These are phyloP conservation scores for Pararge aegeria DNA, from an alignment of 1,140 invertebrate genomes.

Conservation along the genomic window DNA sequence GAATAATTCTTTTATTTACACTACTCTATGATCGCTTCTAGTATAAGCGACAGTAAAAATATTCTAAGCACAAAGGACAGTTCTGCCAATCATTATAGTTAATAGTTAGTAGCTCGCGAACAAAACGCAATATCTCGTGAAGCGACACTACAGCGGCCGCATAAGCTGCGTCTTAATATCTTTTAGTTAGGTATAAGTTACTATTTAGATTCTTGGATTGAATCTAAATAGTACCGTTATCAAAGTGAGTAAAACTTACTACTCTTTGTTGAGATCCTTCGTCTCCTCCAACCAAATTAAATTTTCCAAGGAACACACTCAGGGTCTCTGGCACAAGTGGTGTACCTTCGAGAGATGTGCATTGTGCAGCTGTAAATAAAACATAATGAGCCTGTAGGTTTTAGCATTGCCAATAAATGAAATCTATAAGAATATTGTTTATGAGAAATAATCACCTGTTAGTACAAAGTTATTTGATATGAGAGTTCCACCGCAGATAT, in stretches of 20 bases:
- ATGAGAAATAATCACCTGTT: no score
- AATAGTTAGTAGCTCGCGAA: neutral
- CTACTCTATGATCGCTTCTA: no score
- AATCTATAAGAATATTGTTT: neutral
- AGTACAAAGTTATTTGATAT: constrained; percentile 16
- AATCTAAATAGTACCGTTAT: neutral
- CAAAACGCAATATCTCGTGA: neutral
- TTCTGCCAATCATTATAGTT: neutral
- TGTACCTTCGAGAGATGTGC: constrained; percentile 9
- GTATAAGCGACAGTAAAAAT: no score
- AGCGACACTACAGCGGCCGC: neutral
- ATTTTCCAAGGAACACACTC: constrained; percentile 18
- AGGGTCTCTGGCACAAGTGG: constrained; percentile 13
- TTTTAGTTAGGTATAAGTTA: no score
- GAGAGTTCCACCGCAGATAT: constrained; percentile 15
- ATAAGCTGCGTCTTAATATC: neutral
- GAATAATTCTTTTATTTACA: no score
- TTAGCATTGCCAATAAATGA: no score
- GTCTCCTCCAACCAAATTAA: constrained; percentile 5
- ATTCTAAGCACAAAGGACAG: neutral
- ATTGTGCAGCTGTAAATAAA: constrained; percentile 18
- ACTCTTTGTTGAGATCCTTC: neutral
- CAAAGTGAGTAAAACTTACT: neutral
- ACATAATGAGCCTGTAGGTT: neutral
- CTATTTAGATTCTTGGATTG: no score